Conservation (phyloP, 2,888 invertebrate genomes). For the Craniophora ligustri region DNA sequence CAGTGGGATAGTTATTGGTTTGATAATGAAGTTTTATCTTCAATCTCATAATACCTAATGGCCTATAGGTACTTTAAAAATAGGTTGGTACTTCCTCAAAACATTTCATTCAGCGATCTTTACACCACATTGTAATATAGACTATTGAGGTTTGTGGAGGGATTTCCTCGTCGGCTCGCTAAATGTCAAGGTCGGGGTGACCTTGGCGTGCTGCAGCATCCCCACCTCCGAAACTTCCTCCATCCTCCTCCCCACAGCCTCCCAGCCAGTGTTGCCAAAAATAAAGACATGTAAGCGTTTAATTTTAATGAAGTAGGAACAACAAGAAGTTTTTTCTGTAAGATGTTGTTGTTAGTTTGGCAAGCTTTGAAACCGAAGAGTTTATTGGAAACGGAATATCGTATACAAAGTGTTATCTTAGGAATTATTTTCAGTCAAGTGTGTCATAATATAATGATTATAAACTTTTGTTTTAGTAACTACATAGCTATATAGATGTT, state of each 20-base stretch:
- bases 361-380: neutral
- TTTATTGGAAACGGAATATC: too few relatives aligned
- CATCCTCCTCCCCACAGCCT: conserved; percentile 1
- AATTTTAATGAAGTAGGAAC: conserved; percentile 14
- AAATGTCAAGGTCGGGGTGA: conserved; percentile 65
- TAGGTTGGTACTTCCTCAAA: too few relatives aligned
- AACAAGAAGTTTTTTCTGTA: neutral
- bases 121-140: neutral
- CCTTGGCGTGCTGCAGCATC: conserved; percentile 69
- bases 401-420: too few relatives aligned
- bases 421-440: too few relatives aligned
- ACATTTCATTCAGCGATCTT: too few relatives aligned
- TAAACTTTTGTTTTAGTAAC: too few relatives aligned
- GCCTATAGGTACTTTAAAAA: too few relatives aligned
- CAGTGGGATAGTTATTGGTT: too few relatives aligned
- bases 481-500: too few relatives aligned
- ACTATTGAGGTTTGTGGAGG: conserved; percentile 10
- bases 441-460: too few relatives aligned
- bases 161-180: conserved; percentile 38
- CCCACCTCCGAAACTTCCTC: conserved; percentile 21
- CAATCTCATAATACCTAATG: too few relatives aligned
- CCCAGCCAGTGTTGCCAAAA: conserved; percentile 37
- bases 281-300: conserved; percentile 23
- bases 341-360: conserved; percentile 4
- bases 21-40: too few relatives aligned